Conservation (phyloP, 1,140 invertebrate species). For the Conus betulinus region DNA sequence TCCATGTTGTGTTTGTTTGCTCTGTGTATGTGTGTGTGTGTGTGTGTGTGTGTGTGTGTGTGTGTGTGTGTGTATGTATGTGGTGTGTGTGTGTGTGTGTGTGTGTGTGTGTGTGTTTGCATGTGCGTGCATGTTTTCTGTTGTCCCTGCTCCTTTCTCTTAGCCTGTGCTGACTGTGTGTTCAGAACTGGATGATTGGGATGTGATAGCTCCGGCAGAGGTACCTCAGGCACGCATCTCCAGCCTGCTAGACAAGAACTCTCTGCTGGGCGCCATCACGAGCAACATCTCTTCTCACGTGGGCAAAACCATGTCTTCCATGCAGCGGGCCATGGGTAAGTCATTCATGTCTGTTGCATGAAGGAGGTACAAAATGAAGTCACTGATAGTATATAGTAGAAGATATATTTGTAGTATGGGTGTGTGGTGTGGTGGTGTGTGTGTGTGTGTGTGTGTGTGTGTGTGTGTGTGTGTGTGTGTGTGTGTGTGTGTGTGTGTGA, state of each 20-base stretch:
- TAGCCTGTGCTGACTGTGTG: slow-evolving; percentile 34
- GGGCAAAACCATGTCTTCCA: slow-evolving; percentile 67
- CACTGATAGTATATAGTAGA: no score
- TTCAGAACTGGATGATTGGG: slow-evolving; percentile 77
- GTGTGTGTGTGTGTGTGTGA: no score
- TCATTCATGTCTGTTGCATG: background rate
- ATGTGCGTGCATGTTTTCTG: background rate
- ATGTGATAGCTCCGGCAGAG: slow-evolving; percentile 76
- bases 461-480: no score
- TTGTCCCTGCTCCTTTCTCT: background rate
- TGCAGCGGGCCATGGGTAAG: slow-evolving; percentile 71
- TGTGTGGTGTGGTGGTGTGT: no score
- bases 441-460: no score
- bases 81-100: no score
- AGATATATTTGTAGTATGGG: no score
- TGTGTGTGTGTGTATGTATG: slow-evolving; percentile 3
- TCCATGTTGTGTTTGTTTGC: no score
- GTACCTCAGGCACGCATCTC: slow-evolving; percentile 68
- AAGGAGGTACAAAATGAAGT: no score
- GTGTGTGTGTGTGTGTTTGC: background rate
- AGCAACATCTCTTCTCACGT: slow-evolving; percentile 91
- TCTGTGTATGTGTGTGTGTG: no score
- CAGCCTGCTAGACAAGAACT: slow-evolving; percentile 61
- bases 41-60: no score
- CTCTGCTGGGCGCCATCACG: slow-evolving; percentile 79